These are phyloP conservation scores for rabbit (Oryctolagus cuniculus) DNA, from an alignment of 2,113 vertebrate genomes.

Conservation along the genomic window mOryCun1.1 NC_091440.1:6159001-6159500, in stretches of 20 bases:
- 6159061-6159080: not conserved
- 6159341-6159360: not conserved
- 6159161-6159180: not conserved
- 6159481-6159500: not conserved
- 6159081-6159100: rapidly evolving
- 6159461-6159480: not conserved
- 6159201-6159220: not conserved
- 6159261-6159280: too few species aligned
- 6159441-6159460: not conserved
- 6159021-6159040: not conserved
- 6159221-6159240: not conserved
- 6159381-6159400: not conserved
- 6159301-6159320: too few species aligned
- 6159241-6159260: not conserved
- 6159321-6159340: not conserved
- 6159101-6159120: too few species aligned
- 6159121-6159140: not conserved
- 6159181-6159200: not conserved
- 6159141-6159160: too few species aligned
- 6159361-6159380: not conserved
- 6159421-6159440: not conserved
- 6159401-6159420: not conserved
- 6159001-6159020: not conserved
- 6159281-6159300: too few species aligned
- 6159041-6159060: not conserved